phyloP scores from a whole-genome alignment of 92 coral and sea anemone genomes.

The Pocillopora meandrina region DNA sequence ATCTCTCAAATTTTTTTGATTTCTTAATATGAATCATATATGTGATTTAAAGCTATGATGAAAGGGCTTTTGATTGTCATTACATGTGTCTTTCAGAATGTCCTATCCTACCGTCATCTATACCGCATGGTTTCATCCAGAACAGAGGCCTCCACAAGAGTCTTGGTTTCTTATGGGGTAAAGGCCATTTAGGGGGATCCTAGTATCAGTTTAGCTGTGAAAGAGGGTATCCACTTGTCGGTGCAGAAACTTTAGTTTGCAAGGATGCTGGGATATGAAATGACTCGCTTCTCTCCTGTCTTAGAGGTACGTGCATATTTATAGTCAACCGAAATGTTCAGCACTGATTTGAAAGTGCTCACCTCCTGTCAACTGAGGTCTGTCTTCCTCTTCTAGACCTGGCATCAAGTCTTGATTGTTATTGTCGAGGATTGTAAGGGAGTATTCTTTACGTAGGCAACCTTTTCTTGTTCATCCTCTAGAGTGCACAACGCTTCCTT shows the following conservation, averaged over 20 bases:
- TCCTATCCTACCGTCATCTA: slow-evolving; percentile 9
- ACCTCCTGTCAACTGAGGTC: too few species aligned
- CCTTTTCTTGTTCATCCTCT: background rate
- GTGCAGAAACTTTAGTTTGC: slow-evolving; percentile 12
- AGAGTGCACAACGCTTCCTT: slow-evolving; percentile 26
- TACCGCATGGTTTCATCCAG: slow-evolving; percentile 10
- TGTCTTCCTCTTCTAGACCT: too few species aligned
- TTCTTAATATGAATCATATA: too few species aligned
- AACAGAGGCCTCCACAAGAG: background rate
- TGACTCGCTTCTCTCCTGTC: slow-evolving; percentile 19
- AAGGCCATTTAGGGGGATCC: slow-evolving; percentile 20
- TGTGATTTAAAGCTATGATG: too few species aligned
- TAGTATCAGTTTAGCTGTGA: slow-evolving; percentile 23
- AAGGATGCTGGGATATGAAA: slow-evolving; percentile 23
- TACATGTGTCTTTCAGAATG: slow-evolving; percentile 20
- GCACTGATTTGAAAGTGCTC: too few species aligned
- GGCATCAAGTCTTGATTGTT: too few species aligned
- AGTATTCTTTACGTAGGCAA: background rate
- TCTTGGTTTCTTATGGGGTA: slow-evolving; percentile 23
- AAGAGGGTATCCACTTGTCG: slow-evolving; percentile 29
- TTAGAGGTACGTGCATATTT: slow-evolving; percentile 3
- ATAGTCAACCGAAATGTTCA: too few species aligned
- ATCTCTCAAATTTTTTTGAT: too few species aligned
- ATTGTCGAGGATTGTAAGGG: too few species aligned
- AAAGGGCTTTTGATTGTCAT: too few species aligned